Conservation (phyloP, 2,888 invertebrate genomes). For the Lissocephala sabroskyi region DNA sequence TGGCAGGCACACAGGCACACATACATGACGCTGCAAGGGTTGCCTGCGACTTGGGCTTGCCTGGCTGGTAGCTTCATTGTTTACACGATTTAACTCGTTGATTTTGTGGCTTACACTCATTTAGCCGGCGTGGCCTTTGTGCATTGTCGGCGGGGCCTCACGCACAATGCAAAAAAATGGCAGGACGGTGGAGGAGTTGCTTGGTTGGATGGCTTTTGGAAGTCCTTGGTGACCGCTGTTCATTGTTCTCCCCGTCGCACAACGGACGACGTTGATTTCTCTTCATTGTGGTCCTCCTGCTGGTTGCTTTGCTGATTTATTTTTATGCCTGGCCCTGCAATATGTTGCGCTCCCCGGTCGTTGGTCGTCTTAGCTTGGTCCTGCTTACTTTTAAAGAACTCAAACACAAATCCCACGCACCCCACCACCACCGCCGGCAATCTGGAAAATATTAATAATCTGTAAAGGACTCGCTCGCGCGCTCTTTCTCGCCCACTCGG, state of each 20-base stretch:
- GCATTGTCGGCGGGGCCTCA: slow-evolving; percentile 28
- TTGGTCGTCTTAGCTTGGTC: background rate
- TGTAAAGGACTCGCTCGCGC: too few species aligned
- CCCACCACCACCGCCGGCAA: slow-evolving; percentile 27
- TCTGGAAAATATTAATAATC: slow-evolving; percentile 60
- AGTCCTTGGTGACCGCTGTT: slow-evolving; percentile 4
- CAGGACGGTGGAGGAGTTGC: background rate
- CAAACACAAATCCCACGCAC: slow-evolving; percentile 51
- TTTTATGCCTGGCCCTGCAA: slow-evolving; percentile 24
- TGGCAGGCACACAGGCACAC: background rate
- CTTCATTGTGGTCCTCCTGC: too few species aligned
- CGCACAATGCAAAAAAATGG: background rate
- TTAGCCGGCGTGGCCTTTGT: slow-evolving; percentile 37
- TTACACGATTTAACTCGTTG: slow-evolving; percentile 50
- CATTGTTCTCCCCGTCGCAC: background rate
- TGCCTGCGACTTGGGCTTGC: background rate
- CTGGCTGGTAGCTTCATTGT: slow-evolving; percentile 30
- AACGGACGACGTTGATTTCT: slow-evolving; percentile 35
- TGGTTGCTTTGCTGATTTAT: slow-evolving; percentile 45
- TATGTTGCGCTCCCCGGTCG: slow-evolving; percentile 4
- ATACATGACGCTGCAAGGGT: too few species aligned
- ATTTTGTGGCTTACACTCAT: slow-evolving; percentile 60
- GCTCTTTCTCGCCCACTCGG: slow-evolving; percentile 6
- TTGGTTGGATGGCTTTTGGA: too few species aligned
- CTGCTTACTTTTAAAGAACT: slow-evolving; percentile 37